Percentiles rank a stretch among this genome's conserved stretches.
Evolutionary conservation across 2,888 invertebrate genomes (phyloP).

Genomic region (Polydrusus tereticollis): DNA sequence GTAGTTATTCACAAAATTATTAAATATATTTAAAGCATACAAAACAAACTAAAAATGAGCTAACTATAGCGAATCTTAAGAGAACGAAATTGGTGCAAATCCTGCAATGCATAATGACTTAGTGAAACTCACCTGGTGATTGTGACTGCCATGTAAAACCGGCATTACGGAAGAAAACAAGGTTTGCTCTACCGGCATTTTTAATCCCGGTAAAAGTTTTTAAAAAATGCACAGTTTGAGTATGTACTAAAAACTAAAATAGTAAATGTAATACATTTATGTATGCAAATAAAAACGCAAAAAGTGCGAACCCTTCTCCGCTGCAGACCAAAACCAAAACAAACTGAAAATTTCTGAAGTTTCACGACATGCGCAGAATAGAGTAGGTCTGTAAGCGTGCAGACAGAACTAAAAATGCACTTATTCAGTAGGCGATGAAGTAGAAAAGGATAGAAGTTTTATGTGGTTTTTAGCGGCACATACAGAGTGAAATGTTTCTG

Average conservation of each 20-base stretch:
- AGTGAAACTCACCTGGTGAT: background rate
- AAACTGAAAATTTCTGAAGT: conserved; percentile 3
- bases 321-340: background rate
- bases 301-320: background rate
- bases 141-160: background rate
- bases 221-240: no score
- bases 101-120: background rate
- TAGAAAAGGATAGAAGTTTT: background rate
- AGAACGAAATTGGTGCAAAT: no score
- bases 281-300: conserved; percentile 2
- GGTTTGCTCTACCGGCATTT: background rate
- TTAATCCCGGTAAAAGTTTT: background rate
- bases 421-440: background rate
- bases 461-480: background rate
- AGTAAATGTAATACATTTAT: background rate
- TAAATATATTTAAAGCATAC: no score
- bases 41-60: background rate
- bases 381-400: background rate
- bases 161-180: background rate
- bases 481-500: no score
- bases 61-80: no score
- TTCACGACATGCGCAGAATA: background rate
- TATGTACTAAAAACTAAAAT: no score
- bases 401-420: background rate
- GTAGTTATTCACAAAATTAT: no score